Percentiles rank a stretch among this genome's conserved stretches.
These are phyloP conservation scores for Cranoglanis bouderius DNA, from an alignment of 2,113 vertebrate genomes.

Conservation along the genomic window DNA sequence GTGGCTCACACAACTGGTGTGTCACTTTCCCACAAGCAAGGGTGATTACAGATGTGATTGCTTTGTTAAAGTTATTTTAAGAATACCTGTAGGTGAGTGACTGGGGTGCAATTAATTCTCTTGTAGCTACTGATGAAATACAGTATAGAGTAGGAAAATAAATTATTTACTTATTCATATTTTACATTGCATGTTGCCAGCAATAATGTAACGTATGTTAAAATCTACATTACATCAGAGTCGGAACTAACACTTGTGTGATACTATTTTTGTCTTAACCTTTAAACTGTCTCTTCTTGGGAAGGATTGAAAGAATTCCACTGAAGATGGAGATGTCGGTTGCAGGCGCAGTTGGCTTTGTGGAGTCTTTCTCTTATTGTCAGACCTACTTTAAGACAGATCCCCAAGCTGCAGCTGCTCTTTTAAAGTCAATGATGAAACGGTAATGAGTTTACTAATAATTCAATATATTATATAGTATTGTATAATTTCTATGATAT, in stretches of 20 bases:
- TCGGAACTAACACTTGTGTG: background rate
- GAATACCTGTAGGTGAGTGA: too few species aligned
- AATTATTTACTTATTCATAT: background rate
- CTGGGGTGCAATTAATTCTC: background rate
- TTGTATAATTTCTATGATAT: background rate
- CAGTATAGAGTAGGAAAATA: background rate
- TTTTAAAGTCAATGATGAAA: conserved; percentile 68
- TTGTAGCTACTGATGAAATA: background rate
- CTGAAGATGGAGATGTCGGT: conserved; percentile 65
- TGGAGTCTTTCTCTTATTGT: conserved; percentile 73
- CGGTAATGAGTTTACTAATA: conserved; percentile 64
- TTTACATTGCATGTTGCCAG: background rate
- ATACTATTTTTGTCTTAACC: background rate
- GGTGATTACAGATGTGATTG: too few species aligned
- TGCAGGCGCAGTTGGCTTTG: conserved; percentile 68
- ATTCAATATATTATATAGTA: background rate
- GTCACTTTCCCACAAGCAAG: too few species aligned
- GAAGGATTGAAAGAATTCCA: conserved; percentile 72
- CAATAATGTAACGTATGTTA: background rate
- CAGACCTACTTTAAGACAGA: conserved; percentile 70
- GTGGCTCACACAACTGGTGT: too few species aligned
- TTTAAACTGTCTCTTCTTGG: conserved; percentile 5
- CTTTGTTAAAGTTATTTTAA: too few species aligned
- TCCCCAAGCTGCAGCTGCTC: conserved; percentile 64
- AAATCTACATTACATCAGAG: background rate